Evolutionary conservation across 1,140 invertebrate genomes (phyloP), one percentile per base, ranked within the genome.

Genomic region (Cyphomyrmex costatus): DNA sequence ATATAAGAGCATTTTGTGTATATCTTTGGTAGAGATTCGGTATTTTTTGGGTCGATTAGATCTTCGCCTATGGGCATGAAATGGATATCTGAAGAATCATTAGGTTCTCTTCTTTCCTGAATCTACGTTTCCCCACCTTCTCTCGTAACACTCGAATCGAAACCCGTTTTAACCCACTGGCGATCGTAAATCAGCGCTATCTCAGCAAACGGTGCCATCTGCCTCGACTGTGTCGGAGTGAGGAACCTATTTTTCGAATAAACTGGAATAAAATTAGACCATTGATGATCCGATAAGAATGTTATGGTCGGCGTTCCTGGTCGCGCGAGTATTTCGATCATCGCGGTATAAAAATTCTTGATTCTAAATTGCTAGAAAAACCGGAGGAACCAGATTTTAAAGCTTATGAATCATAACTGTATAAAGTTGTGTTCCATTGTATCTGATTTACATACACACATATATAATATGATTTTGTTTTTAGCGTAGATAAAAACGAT

Each of bases 131-230:
- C 86, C 70, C 80, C 63, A 78, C 61, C 70, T 42, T 42, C 70
- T 85, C 60, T 58, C 46, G 61, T 85, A 76, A 82, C 63, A 79
- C 56, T 73, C 86, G 86, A 93, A 91, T 86, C 86, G 88, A 91
- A 93, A 93, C 92, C 83, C 84, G 92, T 92, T 93, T 90, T 79
- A 68, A 76, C 85, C 88, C 58, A 87, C 87, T 88, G 88, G 89
- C 86, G 83, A 73, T 86, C 91, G 93, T 93, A 94, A 94, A 94
- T 94, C 93, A 93, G 88, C 90, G 90, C 89, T 94, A 94, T 94
- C 93, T 93, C 87, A 58, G 80, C 88, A 66, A 85, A 86, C 87
- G 85, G 86, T 88, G 86, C 91, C 92, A 91, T 92, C 92, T 92
- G 92, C 86, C 89, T 90, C 61, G 65, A 46, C 14, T 56, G 61